phyloP scores from a whole-genome alignment of 2,797 vertebrate genomes.

The Coluber constrictor region DNA sequence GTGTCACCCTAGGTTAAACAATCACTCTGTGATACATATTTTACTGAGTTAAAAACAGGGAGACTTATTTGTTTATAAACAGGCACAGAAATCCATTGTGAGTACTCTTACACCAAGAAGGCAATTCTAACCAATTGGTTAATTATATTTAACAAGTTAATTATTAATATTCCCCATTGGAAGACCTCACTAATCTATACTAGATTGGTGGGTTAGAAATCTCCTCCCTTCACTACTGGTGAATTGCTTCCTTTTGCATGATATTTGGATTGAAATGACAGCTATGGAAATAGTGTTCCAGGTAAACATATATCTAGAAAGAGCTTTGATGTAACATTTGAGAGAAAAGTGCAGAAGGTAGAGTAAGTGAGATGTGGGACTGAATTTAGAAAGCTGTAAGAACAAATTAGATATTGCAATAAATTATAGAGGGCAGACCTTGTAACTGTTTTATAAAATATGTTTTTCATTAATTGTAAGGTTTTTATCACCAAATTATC shows the following conservation, averaged over 20 bases:
- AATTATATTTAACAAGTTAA: neutral
- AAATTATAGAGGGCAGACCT: neutral
- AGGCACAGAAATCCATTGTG: neutral
- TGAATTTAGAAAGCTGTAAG: neutral
- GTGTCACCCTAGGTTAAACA: neutral
- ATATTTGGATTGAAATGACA: neutral
- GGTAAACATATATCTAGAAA: neutral
- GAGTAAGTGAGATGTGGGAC: neutral
- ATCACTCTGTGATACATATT: neutral
- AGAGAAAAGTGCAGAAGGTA: neutral
- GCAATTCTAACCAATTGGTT: neutral
- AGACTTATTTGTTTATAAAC: neutral
- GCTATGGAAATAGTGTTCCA: neutral
- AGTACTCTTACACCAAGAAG: neutral
- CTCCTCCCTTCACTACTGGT: neutral
- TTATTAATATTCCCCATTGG: neutral
- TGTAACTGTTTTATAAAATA: neutral
- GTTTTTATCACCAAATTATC: neutral
- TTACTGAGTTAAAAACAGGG: neutral
- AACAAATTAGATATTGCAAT: neutral
- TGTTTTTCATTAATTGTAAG: neutral
- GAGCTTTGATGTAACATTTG: neutral
- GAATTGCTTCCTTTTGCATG: neutral
- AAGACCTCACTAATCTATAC: neutral
- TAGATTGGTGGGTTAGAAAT: neutral